A percentile compares a stretch with the other conserved stretches of the same genome.
phyloP scores from a whole-genome alignment of 2,888 invertebrate genomes.

The Aleiodes testaceus region DNA sequence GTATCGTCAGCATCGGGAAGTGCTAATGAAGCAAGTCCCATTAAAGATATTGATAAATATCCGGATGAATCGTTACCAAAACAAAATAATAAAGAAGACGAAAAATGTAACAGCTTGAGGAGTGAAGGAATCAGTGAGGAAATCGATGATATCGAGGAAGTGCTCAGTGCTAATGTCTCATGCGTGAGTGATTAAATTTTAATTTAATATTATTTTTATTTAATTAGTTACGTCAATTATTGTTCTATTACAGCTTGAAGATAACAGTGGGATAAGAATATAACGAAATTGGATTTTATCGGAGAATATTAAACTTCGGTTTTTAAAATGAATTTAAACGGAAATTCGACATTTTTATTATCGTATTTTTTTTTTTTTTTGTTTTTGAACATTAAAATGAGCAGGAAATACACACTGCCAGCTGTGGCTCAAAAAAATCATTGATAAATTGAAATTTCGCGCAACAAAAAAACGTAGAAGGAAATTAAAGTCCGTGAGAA shows the following conservation, averaged over 20 bases:
- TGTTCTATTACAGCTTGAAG: constrained; percentile 63
- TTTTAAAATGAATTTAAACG: no score
- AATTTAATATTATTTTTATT: constrained; percentile 42
- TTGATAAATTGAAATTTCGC: constrained; percentile 55
- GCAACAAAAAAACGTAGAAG: constrained; percentile 62
- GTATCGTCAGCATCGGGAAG: constrained; percentile 68
- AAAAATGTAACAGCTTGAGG: constrained; percentile 60
- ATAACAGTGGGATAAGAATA: constrained; percentile 62
- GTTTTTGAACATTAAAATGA: constrained; percentile 29
- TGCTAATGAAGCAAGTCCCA: constrained; percentile 68
- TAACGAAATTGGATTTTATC: constrained; percentile 55
- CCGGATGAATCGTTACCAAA: constrained; percentile 54
- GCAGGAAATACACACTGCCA: constrained; percentile 65
- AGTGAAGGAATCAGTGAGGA: constrained; percentile 69
- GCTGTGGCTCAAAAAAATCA: constrained; percentile 68
- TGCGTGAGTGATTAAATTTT: constrained; percentile 63
- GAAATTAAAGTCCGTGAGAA: constrained; percentile 50
- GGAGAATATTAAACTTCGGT: no score
- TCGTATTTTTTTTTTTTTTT: no score
- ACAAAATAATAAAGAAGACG: constrained; percentile 52
- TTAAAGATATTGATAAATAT: constrained; percentile 61
- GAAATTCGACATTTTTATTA: no score
- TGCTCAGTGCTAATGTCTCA: constrained; percentile 64
- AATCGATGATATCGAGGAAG: constrained; percentile 66
- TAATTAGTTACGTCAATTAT: no score